Conservation (phyloP, 2,888 invertebrate genomes). For the Beris morrisii region DNA sequence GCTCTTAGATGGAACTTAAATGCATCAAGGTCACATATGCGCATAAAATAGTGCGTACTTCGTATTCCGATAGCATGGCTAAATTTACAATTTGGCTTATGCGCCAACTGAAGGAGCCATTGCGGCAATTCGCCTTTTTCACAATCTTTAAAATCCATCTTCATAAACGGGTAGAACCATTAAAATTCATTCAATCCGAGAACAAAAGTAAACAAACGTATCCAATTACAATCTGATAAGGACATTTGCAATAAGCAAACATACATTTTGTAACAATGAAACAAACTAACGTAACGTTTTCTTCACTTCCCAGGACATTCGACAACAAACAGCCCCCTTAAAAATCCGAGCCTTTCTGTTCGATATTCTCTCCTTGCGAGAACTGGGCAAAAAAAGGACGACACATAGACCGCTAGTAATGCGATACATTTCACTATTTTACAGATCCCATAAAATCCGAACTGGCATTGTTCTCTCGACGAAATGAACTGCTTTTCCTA, state of each 20-base stretch:
- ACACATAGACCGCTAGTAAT: constrained; percentile 23
- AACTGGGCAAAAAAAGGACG: constrained; percentile 2
- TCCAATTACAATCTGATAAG: constrained; percentile 56
- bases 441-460: too few relatives aligned
- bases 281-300: constrained; percentile 35
- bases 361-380: background rate
- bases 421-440: constrained; percentile 17
- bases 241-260: constrained; percentile 41
- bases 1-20: too few relatives aligned
- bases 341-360: background rate
- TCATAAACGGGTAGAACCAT: constrained; percentile 1
- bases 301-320: constrained; percentile 31
- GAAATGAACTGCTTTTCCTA: background rate
- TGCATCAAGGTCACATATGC: too few relatives aligned
- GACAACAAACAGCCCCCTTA: constrained; percentile 31
- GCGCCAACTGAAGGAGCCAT: too few relatives aligned
- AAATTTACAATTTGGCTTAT: too few relatives aligned
- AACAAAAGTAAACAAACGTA: constrained; percentile 45
- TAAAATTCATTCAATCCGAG: constrained; percentile 27
- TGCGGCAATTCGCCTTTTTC: too few relatives aligned
- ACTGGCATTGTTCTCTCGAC: too few relatives aligned
- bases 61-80: too few relatives aligned
- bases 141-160: too few relatives aligned
- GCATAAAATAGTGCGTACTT: too few relatives aligned
- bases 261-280: constrained; percentile 30